Base-by-base conservation (phyloP, 2,797 vertebrate genomes). In the Scleropages formosus region DNA sequence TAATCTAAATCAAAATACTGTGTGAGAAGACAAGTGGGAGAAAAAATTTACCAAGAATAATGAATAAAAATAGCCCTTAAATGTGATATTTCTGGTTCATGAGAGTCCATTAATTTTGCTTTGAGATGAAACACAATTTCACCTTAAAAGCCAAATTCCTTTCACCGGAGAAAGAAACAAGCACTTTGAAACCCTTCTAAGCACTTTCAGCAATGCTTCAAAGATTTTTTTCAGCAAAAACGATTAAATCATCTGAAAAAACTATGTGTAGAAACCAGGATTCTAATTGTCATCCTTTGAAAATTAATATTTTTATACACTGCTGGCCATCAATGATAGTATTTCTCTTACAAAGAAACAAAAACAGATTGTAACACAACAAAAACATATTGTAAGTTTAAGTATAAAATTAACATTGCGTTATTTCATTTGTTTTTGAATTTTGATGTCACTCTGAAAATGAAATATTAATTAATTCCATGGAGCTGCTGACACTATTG, bases 181-280 rank as follows among this genome's bases (percentile, higher is more conserved):
- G 39, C 18, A 49, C 46, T 22, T 22, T 66, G 22, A 10, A n/a
- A n/a, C n/a, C n/a, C n/a, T n/a, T n/a, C n/a, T n/a, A n/a, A n/a
- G n/a, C n/a, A 68, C 1, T 22, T 18, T 18, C 66, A 68, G 51
- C 49, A 69, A 69, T 49, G n/a, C 67, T 49, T 24, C 47, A 51
- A 8, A 15, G 44, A 49, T n/a, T 69, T 49, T 51, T 49, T 51
- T 49, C 15, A 53, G 7, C 6, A 22, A 26, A 53, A 49, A 47
- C 68, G 24, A 69, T 69, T 69, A 24, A 20, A 69, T 67, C 24
- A 67, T 20, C 46, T 68, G 8, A 13, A 49, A 53, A 69, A 53
- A 46, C 66, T 68, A n/a, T 18, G 53, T 10, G 53, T 53, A 10
- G 1, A 56, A 18, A 56, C 53, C 11, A 56, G 56, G 56, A 18